Conservation (phyloP, 2,113 vertebrate genomes). For the Willisornis vidua region DNA sequence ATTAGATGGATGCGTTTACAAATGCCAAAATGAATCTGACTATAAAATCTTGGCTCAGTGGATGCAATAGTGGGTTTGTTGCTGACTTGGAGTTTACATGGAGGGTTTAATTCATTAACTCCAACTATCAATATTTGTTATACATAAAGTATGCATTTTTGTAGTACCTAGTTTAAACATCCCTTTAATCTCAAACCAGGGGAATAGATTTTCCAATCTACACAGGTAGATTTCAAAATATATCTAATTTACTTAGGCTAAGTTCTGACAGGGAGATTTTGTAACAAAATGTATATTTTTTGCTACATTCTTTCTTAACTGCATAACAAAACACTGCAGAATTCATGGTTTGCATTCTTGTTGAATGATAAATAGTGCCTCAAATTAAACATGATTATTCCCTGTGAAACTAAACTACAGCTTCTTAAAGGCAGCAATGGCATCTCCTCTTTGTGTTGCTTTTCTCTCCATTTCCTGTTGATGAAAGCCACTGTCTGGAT, state of each 20-base stretch:
- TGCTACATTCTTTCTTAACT: background rate
- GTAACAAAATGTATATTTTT: background rate
- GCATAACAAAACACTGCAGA: background rate
- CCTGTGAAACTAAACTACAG: background rate
- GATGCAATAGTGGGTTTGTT: background rate
- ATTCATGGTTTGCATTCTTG: background rate
- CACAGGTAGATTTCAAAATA: background rate
- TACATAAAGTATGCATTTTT: background rate
- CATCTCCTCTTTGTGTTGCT: background rate
- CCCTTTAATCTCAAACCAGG: background rate
- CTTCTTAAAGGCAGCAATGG: background rate
- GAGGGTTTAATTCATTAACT: background rate
- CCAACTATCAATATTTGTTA: background rate
- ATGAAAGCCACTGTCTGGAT: conserved; percentile 21
- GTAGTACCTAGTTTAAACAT: background rate
- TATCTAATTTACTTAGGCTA: background rate
- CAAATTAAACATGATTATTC: conserved; percentile 7
- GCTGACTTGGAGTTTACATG: background rate
- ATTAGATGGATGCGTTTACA: background rate
- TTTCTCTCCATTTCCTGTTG: background rate
- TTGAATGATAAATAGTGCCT: conserved; percentile 14
- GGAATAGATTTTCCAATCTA: background rate
- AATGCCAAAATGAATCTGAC: background rate
- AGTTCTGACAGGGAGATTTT: background rate
- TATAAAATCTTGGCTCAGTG: background rate